Conservation (phyloP, 2,888 invertebrate genomes). For the Antheraea assamensis region DNA sequence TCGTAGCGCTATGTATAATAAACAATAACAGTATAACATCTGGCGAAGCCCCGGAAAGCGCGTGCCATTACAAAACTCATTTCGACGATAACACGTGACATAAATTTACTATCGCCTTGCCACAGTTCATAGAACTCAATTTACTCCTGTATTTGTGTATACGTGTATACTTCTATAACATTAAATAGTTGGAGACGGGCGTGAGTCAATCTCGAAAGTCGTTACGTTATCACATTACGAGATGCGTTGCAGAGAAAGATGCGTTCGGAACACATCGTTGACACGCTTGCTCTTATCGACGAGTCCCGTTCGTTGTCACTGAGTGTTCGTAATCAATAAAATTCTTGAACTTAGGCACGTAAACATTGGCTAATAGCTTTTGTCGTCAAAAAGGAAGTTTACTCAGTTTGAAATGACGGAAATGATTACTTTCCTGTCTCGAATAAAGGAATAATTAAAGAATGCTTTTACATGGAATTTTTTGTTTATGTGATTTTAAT, state of each 20-base stretch:
- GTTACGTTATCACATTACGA: slow-evolving; percentile 65
- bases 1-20: slow-evolving; percentile 17
- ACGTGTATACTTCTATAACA: slow-evolving; percentile 59
- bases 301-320: slow-evolving; percentile 54
- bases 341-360: slow-evolving; percentile 63
- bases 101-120: slow-evolving; percentile 67
- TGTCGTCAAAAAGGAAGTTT: slow-evolving; percentile 32
- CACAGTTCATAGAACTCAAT: slow-evolving; percentile 75
- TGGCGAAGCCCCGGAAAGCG: slow-evolving; percentile 58
- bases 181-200: slow-evolving; percentile 52
- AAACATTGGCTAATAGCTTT: slow-evolving; percentile 43
- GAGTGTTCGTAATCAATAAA: slow-evolving; percentile 62
- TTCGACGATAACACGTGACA: slow-evolving; percentile 70
- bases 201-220: slow-evolving; percentile 73
- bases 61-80: slow-evolving; percentile 71
- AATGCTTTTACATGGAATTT: neutral
- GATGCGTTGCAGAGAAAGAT: slow-evolving; percentile 62
- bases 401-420: slow-evolving; percentile 3
- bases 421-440: neutral
- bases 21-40: slow-evolving; percentile 18
- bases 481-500: too few relatives aligned
- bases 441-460: neutral
- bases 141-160: slow-evolving; percentile 48
- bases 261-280: slow-evolving; percentile 49
- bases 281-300: slow-evolving; percentile 54